Conservation (phyloP, 2,113 vertebrate species). For the Gadus macrocephalus region DNA sequence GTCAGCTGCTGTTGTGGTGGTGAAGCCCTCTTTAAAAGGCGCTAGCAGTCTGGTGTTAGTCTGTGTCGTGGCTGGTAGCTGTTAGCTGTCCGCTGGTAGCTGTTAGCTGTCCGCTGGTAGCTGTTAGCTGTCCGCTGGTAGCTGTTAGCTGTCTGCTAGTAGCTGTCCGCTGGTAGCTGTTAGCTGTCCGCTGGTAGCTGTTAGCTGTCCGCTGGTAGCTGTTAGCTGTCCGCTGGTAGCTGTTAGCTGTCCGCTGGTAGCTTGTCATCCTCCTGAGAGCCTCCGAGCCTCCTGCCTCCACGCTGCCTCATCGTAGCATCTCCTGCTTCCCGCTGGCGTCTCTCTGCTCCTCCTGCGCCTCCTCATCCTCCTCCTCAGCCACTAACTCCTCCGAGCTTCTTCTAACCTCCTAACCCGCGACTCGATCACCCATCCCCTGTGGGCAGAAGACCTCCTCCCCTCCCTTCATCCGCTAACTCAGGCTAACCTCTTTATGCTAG, state of each 20-base stretch:
- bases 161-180: constrained; percentile 54
- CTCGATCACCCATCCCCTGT: constrained; percentile 6
- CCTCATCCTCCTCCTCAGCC: constrained; percentile 19
- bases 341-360: constrained; percentile 43
- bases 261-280: constrained; percentile 67
- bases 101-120: not conserved
- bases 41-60: not conserved
- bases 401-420: constrained; percentile 17
- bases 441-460: not conserved
- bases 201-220: constrained; percentile 51
- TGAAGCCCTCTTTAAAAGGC: constrained; percentile 28
- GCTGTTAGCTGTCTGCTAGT: constrained; percentile 46
- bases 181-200: constrained; percentile 48
- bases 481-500: not conserved
- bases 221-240: constrained; percentile 47
- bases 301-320: constrained; percentile 53
- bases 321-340: constrained; percentile 56
- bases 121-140: not conserved
- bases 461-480: not conserved
- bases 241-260: constrained; percentile 32
- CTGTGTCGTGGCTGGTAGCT: not conserved
- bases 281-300: constrained; percentile 74
- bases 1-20: too few species aligned
- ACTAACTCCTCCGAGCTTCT: constrained; percentile 28
- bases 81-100: too few species aligned